Percentiles rank a stretch among this genome's conserved stretches.
Conservation (phyloP, 1,140 invertebrate species). For the Drosophila nikananu region DNA sequence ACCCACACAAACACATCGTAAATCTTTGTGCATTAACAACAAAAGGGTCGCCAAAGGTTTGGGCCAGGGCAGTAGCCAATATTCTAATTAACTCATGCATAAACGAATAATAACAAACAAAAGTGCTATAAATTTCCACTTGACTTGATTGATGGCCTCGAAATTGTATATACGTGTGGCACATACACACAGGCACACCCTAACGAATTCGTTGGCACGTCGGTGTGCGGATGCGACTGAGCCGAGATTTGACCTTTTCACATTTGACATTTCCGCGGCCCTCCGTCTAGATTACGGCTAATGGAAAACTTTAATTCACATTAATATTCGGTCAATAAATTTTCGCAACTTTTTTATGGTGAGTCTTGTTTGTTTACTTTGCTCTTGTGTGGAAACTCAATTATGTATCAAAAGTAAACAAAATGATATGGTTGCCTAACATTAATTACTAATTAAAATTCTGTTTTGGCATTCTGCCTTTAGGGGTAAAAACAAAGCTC, state of each 20-base stretch:
- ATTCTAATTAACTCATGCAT: constrained; percentile 84
- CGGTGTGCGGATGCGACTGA: not conserved
- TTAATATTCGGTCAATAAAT: constrained; percentile 45
- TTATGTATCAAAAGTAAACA: constrained; percentile 13
- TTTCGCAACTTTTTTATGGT: constrained; percentile 6
- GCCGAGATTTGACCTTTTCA: constrained; percentile 45
- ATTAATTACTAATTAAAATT: constrained; percentile 11
- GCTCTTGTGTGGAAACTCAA: constrained; percentile 1
- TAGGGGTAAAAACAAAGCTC: too few species aligned
- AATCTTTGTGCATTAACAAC: constrained; percentile 71
- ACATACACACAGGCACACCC: constrained; percentile 18
- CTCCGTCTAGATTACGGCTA: constrained; percentile 13
- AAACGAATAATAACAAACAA: constrained; percentile 84
- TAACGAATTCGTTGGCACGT: constrained; percentile 26
- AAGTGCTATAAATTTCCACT: constrained; percentile 84
- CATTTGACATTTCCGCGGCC: constrained; percentile 45
- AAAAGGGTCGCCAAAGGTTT: constrained; percentile 38
- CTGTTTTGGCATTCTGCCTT: too few species aligned
- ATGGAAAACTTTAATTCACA: constrained; percentile 33
- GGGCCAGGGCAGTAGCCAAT: constrained; percentile 74
- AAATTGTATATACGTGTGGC: constrained; percentile 41
- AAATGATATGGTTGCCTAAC: constrained; percentile 5
- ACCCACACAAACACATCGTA: constrained; percentile 51
- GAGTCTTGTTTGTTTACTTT: constrained; percentile 12
- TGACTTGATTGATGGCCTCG: constrained; percentile 79